Base-by-base conservation (phyloP, 2,797 vertebrate species). In the Acipenser ruthenus region DNA sequence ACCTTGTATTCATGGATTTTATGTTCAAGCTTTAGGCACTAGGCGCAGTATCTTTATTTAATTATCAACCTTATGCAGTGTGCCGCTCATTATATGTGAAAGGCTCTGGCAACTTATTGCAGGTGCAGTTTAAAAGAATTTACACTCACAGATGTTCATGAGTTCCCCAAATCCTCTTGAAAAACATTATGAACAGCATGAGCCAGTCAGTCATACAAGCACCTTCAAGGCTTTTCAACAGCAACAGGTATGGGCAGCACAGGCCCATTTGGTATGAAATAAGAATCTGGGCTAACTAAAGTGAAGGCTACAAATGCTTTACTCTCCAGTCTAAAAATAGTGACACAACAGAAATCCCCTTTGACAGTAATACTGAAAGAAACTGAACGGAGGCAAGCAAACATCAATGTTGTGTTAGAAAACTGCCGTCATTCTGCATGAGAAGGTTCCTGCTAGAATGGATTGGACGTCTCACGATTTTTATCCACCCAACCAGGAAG, bases 81-180 rank as follows among this genome's bases (percentile, higher is more conserved):
- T 86, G 84, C 79, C 72, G 80, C 81, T 87, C 80, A 87, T 89
- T 88, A 86, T 80, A 84, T 77, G 79, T 78, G 82, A 77, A 84
- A 78, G 77, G 82, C 15, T 18, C 1, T 18, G 15, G 15, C 80
- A 82, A 79, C 61, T 56, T 48, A 67, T 84, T 80, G 79, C 86
- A 86, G 79, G 85, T 85, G 84, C 79, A 84, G 80, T 83, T 82
- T 81, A 84, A 77, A 71, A 77, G 78, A 81, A 78, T 86, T 86
- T 79, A 83, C 75, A 82, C 60, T 62, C n/a, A n/a, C 59, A 50
- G 11, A 62, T 48, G 60, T 10, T 50, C 60, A 7, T 10, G 48
- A 66, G 61, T 23, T 63, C 53, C n/a, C 11, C 4, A 5, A 9
- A 50, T 70, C 65, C 63, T 15, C 72, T 68, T 60, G 68, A 64